A percentile compares a stretch with the other conserved stretches of the same genome.
phyloP scores from a whole-genome alignment of 2,113 vertebrate species.

The Nanorana parkeri region DNA sequence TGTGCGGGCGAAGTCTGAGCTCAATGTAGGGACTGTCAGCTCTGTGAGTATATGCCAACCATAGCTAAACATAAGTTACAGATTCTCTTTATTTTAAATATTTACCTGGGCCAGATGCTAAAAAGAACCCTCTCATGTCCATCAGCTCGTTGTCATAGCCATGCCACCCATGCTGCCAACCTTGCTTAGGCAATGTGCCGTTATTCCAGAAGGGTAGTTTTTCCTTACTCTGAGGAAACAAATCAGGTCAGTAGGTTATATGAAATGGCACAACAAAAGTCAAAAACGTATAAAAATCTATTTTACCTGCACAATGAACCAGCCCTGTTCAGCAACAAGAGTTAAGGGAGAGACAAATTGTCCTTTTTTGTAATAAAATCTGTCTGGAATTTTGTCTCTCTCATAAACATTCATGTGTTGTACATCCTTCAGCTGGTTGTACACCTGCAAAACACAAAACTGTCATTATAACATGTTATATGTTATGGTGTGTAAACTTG shows the following conservation, averaged over 20 bases:
- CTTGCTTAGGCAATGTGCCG: conserved; percentile 71
- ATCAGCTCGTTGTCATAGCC: conserved; percentile 93
- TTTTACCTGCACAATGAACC: conserved; percentile 91
- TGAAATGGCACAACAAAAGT: neutral
- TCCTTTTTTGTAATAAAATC: conserved; percentile 87
- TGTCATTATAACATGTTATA: neutral
- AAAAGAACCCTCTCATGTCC: conserved; percentile 91
- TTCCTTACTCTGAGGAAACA: conserved; percentile 77
- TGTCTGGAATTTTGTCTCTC: conserved; percentile 80
- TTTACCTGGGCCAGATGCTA: conserved; percentile 91
- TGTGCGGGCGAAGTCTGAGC: no score
- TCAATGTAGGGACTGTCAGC: no score
- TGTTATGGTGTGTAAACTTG: no score
- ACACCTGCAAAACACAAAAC: conserved; percentile 75
- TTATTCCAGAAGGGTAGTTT: conserved; percentile 90
- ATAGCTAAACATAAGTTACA: neutral
- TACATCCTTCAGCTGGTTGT: conserved; percentile 73
- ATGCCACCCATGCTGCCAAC: conserved; percentile 93
- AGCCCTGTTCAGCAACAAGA: conserved; percentile 87
- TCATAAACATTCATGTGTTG: conserved; percentile 83
- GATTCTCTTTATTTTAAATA: neutral
- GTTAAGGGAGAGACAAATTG: conserved; percentile 90
- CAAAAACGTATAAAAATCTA: neutral
- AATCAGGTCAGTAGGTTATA: neutral
- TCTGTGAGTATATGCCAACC: neutral